Base-by-base conservation (phyloP, 2,113 vertebrate genomes). In the Butorides virescens region DNA sequence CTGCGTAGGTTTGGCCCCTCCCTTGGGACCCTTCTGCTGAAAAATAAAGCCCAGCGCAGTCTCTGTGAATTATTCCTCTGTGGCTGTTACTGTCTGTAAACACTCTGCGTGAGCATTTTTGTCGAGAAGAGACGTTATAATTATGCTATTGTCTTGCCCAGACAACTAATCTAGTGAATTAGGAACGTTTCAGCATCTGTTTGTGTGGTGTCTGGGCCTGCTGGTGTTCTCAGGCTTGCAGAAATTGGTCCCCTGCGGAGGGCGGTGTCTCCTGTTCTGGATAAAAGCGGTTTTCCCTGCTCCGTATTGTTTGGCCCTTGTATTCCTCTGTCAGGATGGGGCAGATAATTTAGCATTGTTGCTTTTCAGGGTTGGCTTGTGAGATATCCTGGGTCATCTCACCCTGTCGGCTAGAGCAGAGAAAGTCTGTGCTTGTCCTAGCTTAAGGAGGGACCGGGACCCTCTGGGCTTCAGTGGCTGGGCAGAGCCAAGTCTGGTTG, bases 261-360 rank as follows among this genome's bases (percentile, higher is more conserved):
- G 39, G 7, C 18, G 53, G 12, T 82, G 81, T 34, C 34, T 72
- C 59, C 37, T 0, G 2, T 32, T 18, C 36, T 11, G 42, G 15
- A 26, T 70, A 7, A 52, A 63, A 49, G 21, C 1, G 0, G 5
- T 9, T 18, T 11, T 81, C 22, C 27, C 11, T 81, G 2, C 27
- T 67, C 47, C 0, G 1, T 34, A 2, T 47, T 49, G 6, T 66
- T 80, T 50, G 18, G 46, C 17, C 27, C 6, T 71, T 75, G 6
- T 26, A 13, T 68, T 62, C 26, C 1, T 2, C 66, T 42, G 32
- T 42, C 12, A 8, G 49, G 36, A 67, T 37, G 76, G 19, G 49
- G 20, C 42, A 52, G 47, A 44, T 50, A 26, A 36, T 67, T 65
- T 12, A 53, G 26, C 11, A 15, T 0, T 0, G 0, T 7, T 50